phyloP scores from a whole-genome alignment of 2,888 invertebrate genomes.

The Ochropleura leucogaster region DNA sequence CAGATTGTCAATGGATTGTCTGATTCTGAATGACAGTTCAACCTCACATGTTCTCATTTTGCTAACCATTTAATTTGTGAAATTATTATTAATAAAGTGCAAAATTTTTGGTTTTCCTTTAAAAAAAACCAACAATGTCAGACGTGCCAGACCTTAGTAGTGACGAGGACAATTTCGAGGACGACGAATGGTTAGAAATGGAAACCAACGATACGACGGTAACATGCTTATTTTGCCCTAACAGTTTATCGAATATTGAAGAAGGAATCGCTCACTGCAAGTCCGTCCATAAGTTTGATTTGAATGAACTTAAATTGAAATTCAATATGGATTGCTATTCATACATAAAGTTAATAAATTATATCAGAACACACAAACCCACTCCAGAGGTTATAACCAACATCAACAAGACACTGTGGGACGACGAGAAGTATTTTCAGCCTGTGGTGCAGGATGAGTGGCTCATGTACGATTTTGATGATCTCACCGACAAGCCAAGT shows the following conservation, averaged over 20 bases:
- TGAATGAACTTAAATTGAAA: conserved; percentile 92
- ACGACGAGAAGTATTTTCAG: conserved; percentile 94
- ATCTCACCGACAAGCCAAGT: conserved; percentile 79
- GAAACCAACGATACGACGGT: conserved; percentile 82
- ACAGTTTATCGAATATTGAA: conserved; percentile 91
- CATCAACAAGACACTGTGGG: conserved; percentile 91
- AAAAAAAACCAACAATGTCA: conserved; percentile 74
- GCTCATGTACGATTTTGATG: conserved; percentile 94
- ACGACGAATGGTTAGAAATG: conserved; percentile 89
- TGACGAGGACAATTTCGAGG: conserved; percentile 87
- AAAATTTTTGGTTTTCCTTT: background rate
- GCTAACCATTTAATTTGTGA: conserved; percentile 10
- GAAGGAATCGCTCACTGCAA: conserved; percentile 93
- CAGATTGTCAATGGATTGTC: background rate
- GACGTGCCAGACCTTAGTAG: conserved; percentile 89
- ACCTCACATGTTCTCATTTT: conserved; percentile 68
- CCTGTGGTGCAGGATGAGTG: conserved; percentile 95
- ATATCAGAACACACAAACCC: conserved; percentile 92
- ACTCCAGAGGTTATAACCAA: conserved; percentile 90
- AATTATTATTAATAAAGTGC: conserved; percentile 16
- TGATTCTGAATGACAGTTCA: conserved; percentile 21
- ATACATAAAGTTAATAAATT: conserved; percentile 95
- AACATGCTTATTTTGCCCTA: conserved; percentile 94
- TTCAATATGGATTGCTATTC: conserved; percentile 95
- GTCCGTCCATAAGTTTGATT: conserved; percentile 92